Base-by-base conservation (phyloP, 2,888 invertebrate species). In the Stenodera caucasica region DNA sequence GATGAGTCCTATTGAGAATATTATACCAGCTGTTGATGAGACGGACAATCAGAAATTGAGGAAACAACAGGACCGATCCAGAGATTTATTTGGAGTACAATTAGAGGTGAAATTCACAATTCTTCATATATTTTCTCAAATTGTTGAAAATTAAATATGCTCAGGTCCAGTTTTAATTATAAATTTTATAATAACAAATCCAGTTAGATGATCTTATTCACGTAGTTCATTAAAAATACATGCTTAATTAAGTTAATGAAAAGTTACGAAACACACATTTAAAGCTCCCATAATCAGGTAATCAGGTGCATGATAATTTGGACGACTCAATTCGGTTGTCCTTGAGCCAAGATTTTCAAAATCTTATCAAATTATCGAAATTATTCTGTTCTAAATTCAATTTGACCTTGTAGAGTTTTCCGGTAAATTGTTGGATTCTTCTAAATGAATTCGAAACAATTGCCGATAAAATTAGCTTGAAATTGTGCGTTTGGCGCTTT, bases 41-140 rank as follows among this genome's bases (percentile, higher is more conserved):
- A 66, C 73, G 11, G 61, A 69, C 53, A 65, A 68, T 29, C 67
- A 72, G 23, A 67, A 72, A 54, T 75, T 77, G 58, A 78, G 78
- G 66, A 82, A 75, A 63, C 81, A 80, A 63, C 75, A 77, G 55
- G 78, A 80, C 59, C 70, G 85, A 65, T 84, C 85, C 53, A 76
- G 85, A 64, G 85, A 86, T 73, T 79, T 86, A 32, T 86, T 86
- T 70, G 86, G 86, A 50, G 84, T 86, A 54, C 86, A 86, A 67
- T 80, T 86, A 14, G 86, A 86, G 83, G 86, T 86, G 45, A 45
- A 18, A 50, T 50, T n/a, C n/a, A n/a, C n/a, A n/a, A n/a, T n/a
- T n/a, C n/a, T n/a, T n/a, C n/a, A n/a, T n/a, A n/a, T n/a, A n/a
- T 50, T 50, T 50, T 5, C 15, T 49, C 7, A n/a, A n/a, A 15